Conservation (phyloP, 1,140 invertebrate genomes). For the Fopius arisanus region DNA sequence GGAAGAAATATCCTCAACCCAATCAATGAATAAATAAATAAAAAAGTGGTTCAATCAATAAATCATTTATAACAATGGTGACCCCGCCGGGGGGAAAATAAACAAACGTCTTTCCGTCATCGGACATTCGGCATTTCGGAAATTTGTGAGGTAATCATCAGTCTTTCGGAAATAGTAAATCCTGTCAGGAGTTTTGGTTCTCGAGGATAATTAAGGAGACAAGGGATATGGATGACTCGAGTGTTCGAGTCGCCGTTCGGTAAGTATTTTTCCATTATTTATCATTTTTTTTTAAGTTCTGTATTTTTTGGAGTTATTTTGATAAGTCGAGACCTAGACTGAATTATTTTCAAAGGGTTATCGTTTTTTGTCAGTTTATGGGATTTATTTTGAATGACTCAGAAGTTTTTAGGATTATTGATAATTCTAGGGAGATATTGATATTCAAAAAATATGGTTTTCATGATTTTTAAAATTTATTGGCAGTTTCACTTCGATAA, state of each 20-base stretch:
- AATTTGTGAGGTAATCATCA: background rate
- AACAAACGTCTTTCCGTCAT: background rate
- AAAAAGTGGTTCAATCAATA: background rate
- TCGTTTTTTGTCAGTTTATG: no score
- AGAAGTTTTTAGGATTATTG: no score
- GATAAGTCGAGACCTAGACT: background rate
- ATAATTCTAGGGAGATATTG: no score
- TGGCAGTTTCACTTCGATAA: no score
- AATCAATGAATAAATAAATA: background rate
- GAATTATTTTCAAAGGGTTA: no score
- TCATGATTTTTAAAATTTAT: no score
- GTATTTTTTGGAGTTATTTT: background rate
- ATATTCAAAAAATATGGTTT: no score
- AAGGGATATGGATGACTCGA: slow-evolving; percentile 28
- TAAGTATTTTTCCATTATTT: slow-evolving; percentile 2
- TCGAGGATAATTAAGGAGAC: background rate
- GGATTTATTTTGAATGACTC: no score
- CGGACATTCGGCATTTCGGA: background rate
- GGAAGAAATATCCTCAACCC: background rate
- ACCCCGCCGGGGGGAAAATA: background rate
- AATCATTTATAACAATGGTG: background rate
- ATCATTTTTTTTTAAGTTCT: background rate
- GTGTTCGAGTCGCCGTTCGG: slow-evolving; percentile 29
- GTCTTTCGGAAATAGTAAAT: background rate
- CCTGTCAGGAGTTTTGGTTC: no score